Evolutionary conservation across 1,140 invertebrate genomes (phyloP), one percentile per base, ranked within the genome.

Genomic region (Drosophila ananassae): DNA sequence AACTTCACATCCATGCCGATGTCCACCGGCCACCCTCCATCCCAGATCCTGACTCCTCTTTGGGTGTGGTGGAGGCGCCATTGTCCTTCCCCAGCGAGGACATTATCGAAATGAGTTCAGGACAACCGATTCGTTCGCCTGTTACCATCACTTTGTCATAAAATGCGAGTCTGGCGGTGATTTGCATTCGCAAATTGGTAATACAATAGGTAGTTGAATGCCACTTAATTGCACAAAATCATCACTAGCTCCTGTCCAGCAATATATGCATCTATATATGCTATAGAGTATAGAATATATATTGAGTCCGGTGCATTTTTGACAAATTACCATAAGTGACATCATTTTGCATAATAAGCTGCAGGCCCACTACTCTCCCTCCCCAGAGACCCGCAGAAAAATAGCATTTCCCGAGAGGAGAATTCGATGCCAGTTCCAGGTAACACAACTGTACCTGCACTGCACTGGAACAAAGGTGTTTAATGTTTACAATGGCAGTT

Each of bases 111-210:
- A 30, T 73, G 34, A n/a, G 12, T 39, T n/a, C 37, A 39, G 37
- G 37, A 13, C n/a, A 13, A n/a, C 10, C 2, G n/a, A 39, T n/a
- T 10, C 2, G 10, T 37, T 37, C 12, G 17, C 25, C 7, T 13
- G 17, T 17, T 17, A 17, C 17, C 17, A 17, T 17, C 17, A 28
- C 25, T 28, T 28, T 28, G 25, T 28, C 25, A 28, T 28, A 28
- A 28, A 28, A 28, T 28, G 25, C 25, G 25, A 28, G 25, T 28
- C 25, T 51, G 25, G 12, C 4, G 30, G 47, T 68, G 62, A 69
- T 81, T 81, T 81, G 79, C 79, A 78, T 74, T 68, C 47, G 62
- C 74, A 83, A 81, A 81, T 81, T 83, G 79, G 79, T 83, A 83
- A 78, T 59, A 52, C 62, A 61, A 81, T 83, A 73, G 58, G 57